These are phyloP conservation scores for Propsilocerus akamusi DNA, from an alignment of 1,140 invertebrate species.

Conservation along the genomic window DNA sequence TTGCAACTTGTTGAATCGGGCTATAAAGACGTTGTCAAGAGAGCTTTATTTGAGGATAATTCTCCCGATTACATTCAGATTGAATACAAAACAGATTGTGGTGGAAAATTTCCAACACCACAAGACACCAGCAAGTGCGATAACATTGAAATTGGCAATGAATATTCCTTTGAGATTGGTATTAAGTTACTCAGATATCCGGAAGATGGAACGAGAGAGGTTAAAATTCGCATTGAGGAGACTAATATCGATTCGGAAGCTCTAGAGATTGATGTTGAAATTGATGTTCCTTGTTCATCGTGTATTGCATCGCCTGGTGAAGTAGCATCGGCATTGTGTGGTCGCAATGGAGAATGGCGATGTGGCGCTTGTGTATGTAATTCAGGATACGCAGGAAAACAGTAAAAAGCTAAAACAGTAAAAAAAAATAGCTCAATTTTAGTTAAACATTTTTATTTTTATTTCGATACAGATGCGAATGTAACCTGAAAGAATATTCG, in stretches of 20 bases:
- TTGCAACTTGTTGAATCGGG: slow-evolving; percentile 35
- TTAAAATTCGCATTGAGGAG: slow-evolving; percentile 16
- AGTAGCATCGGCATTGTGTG: slow-evolving; percentile 12
- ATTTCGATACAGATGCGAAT: slow-evolving; percentile 22
- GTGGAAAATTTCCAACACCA: slow-evolving; percentile 22
- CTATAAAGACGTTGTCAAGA: slow-evolving; percentile 33
- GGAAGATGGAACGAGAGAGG: slow-evolving; percentile 21
- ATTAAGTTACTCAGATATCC: slow-evolving; percentile 30
- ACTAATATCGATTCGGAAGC: slow-evolving; percentile 19
- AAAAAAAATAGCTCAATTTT: no score
- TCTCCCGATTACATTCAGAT: slow-evolving; percentile 27
- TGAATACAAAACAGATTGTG: slow-evolving; percentile 34
- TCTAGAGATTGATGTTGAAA: slow-evolving; percentile 20
- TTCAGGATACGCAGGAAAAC: slow-evolving; percentile 29
- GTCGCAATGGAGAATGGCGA: slow-evolving; percentile 24
- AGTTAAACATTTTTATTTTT: background rate
- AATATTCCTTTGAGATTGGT: slow-evolving; percentile 33
- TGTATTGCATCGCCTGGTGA: slow-evolving; percentile 10
- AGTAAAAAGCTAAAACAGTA: no score
- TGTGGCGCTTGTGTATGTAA: slow-evolving; percentile 37
- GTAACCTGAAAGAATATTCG: slow-evolving; percentile 24
- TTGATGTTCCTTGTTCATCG: slow-evolving; percentile 19
- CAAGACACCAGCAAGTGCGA: slow-evolving; percentile 26
- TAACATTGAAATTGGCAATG: slow-evolving; percentile 31
- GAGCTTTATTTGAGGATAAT: slow-evolving; percentile 33